These are phyloP conservation scores for Ptyas mucosa DNA, from an alignment of 2,113 vertebrate genomes.

Conservation along the genomic window DNA sequence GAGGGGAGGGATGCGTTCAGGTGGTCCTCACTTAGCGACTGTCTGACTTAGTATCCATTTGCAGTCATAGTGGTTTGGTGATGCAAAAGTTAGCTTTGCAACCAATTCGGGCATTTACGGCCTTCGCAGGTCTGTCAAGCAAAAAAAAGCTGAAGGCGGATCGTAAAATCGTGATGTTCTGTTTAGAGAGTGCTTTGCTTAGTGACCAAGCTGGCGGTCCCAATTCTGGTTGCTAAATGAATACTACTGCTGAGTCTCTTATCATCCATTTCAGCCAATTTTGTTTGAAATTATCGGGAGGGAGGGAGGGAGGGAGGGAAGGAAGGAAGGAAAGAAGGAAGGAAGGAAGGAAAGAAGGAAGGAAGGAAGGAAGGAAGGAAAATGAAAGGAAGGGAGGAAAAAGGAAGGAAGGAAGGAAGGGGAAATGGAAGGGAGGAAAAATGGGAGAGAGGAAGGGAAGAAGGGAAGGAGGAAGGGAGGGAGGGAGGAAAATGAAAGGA, in stretches of 20 bases:
- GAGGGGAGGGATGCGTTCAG: background rate
- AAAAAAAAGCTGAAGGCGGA: background rate
- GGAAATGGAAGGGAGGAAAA: too few species aligned
- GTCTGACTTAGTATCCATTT: background rate
- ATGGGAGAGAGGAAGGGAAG: too few species aligned
- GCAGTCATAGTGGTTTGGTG: background rate
- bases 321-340: too few species aligned
- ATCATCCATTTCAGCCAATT: background rate
- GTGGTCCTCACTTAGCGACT: rapidly evolving
- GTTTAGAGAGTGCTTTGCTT: background rate
- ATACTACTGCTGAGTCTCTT: background rate
- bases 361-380: background rate
- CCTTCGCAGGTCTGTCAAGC: background rate
- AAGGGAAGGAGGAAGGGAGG: too few species aligned
- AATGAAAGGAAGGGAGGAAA: too few species aligned
- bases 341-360: too few species aligned
- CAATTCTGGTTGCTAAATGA: background rate
- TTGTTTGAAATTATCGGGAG: background rate
- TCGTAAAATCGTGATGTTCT: background rate
- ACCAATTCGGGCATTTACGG: background rate
- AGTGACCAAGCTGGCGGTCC: background rate
- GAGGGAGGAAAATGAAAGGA: too few species aligned
- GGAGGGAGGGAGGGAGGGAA: background rate
- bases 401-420: too few species aligned
- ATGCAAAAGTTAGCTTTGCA: background rate